Conservation (phyloP, 2,888 invertebrate species). For the Watsonalla binaria region DNA sequence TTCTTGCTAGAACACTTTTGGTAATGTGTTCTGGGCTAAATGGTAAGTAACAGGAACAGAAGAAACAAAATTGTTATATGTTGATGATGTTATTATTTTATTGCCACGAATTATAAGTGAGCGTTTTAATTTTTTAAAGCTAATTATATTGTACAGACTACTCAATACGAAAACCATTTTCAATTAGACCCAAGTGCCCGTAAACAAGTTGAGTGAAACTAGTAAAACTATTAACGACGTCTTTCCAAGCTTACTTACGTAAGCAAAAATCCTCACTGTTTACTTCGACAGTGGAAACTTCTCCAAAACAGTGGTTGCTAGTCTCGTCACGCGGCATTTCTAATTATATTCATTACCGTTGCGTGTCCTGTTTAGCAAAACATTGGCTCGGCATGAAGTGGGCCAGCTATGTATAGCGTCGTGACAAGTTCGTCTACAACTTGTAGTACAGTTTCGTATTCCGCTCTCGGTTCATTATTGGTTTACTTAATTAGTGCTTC, state of each 20-base stretch:
- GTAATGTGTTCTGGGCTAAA: too few species aligned
- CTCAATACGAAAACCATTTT: too few species aligned
- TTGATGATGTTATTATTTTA: too few species aligned
- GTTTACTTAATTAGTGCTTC: slow-evolving; percentile 4
- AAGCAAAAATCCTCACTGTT: slow-evolving; percentile 4
- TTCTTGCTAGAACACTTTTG: too few species aligned
- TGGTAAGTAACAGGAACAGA: too few species aligned
- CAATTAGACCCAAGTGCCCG: slow-evolving; percentile 2
- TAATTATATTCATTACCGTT: slow-evolving; percentile 9
- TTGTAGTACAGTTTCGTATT: background rate
- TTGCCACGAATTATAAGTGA: too few species aligned
- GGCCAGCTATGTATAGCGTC: background rate
- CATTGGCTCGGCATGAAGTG: background rate
- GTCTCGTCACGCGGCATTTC: slow-evolving; percentile 2
- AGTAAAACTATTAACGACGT: background rate
- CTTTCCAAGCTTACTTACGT: slow-evolving; percentile 1
- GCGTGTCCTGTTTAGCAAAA: slow-evolving; percentile 5
- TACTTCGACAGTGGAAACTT: background rate
- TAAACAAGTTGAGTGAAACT: background rate
- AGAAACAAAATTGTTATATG: too few species aligned
- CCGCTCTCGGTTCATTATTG: slow-evolving; percentile 3
- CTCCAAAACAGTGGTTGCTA: background rate
- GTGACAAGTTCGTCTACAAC: background rate
- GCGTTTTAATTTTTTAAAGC: too few species aligned
- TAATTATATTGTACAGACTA: too few species aligned